These are phyloP conservation scores for Hemibagrus guttatus DNA, from an alignment of 2,797 vertebrate species.

Conservation along the genomic window DNA sequence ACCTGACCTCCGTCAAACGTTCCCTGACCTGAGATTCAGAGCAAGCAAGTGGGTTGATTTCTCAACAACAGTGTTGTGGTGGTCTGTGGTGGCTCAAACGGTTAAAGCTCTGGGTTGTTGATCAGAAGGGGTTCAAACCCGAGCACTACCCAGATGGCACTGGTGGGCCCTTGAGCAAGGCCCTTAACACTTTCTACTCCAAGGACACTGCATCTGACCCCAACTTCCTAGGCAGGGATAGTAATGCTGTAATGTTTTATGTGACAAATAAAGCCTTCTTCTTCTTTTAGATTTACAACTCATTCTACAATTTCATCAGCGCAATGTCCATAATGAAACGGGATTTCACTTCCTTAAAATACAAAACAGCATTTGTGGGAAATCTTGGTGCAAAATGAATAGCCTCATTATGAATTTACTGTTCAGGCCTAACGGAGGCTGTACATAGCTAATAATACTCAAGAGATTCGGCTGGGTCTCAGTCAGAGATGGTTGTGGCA, in stretches of 20 bases:
- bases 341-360: not conserved
- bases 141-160: too few relatives aligned
- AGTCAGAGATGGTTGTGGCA: not conserved
- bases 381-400: not conserved
- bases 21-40: not conserved
- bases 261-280: too few relatives aligned
- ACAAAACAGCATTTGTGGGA: not conserved
- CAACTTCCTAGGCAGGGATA: too few relatives aligned
- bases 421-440: not conserved
- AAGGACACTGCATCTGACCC: too few relatives aligned
- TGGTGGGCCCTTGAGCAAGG: too few relatives aligned
- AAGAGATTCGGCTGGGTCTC: not conserved
- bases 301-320: not conserved
- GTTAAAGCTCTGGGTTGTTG: too few relatives aligned
- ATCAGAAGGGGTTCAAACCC: too few relatives aligned
- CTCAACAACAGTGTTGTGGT: too few relatives aligned
- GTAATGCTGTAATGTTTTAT: too few relatives aligned
- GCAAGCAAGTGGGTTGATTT: not conserved
- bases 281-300: too few relatives aligned
- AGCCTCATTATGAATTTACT: not conserved
- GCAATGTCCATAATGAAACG: not conserved
- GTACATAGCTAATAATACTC: not conserved
- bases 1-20: not conserved
- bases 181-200: too few relatives aligned
- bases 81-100: too few relatives aligned